Base-by-base conservation (phyloP, 2,888 invertebrate species). In the Agrypnus murinus region DNA sequence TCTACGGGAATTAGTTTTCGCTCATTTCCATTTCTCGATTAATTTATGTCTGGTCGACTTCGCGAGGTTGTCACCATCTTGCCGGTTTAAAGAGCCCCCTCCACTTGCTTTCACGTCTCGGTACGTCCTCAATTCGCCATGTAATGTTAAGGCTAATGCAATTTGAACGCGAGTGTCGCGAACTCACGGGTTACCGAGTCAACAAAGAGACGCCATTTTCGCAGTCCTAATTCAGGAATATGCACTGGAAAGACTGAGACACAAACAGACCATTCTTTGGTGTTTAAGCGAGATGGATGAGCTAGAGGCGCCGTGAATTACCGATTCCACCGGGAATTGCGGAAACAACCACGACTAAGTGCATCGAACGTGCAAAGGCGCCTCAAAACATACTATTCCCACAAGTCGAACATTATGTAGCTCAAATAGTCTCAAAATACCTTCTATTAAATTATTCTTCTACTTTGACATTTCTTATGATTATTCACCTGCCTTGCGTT, bases 131-230 rank as follows among this genome's bases (percentile, higher is more conserved):
- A 87, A 87, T 86, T 85, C 86, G 83, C 85, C 87, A 86, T 86
- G 86, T 86, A 86, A 87, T 86, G 86, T 86, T 85, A 85, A 86
- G 85, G 86, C 86, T 87, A 86, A 86, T 86, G 86, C 85, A 86
- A 87, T 87, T 87, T 86, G 84, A 83, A 82, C 83, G 83, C 82
- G 81, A 83, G 84, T 83, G 85, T 84, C 84, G 84, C 83, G 83
- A 84, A 83, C 84, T 83, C 78, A 77, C 83, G 81, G 78, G 82
- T 82, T 82, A 81, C 83, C 82, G 83, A 84, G 83, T 84, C 84
- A 84, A 84, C 84, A 85, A 84, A 73, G 72, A 83, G 82, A 81
- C 84, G 83, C 83, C 83, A 84, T 84, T 84, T 84, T 82, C 84
- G 78, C 81, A 65, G 72, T 72, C 60, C 72, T 65, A 69, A 72